Evolutionary conservation across 2,797 vertebrate genomes (phyloP), one percentile per base, ranked within the genome.

Genomic region (Diplodus sargus): DNA sequence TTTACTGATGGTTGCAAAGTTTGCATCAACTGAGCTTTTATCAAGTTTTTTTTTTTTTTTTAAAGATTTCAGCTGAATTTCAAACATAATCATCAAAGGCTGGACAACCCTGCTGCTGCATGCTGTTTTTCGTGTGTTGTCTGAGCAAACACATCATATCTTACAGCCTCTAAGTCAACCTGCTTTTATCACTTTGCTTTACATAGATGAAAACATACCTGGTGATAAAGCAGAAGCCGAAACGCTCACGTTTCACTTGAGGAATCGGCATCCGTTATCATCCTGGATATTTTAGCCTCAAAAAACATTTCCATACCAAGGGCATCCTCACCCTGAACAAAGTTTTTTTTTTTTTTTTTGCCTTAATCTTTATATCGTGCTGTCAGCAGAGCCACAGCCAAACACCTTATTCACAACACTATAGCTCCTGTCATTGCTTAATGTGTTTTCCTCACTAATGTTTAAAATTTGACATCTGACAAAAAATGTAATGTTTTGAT

Each of bases 261-360:
- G 18, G 70, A 84, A 74, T 51, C 12, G 11, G 25, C 71, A 14
- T 64, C 48, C 18, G 43, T 83, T 90, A 91, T 89, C 75, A 74
- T 91, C 78, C 70, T n/a, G 59, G 74, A 72, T 81, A 73, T 72
- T 85, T 82, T 70, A 53, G 69, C 71, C 76, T 74, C 28, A 66
- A 79, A 85, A 75, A 77, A 71, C 34, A 90, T 93, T 93, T 93
- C 80, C 79, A 90, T 86, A 90, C 85, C 81, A 89, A 92, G 84
- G 83, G 72, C 84, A 87, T 86, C 76, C 70, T 49, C 70, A 72
- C 67, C 47, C 62, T 83, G 69, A 88, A 78, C 81, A 79, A 80
- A 78, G 74, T 79, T 53, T 3, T 60, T 85, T 83, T 78, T 34
- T 34, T 0, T 39, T 39, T 39, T 39, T 61, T 65, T 79, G 70